phyloP scores from a whole-genome alignment of 2,113 vertebrate species.

The Caranx ignobilis region DNA sequence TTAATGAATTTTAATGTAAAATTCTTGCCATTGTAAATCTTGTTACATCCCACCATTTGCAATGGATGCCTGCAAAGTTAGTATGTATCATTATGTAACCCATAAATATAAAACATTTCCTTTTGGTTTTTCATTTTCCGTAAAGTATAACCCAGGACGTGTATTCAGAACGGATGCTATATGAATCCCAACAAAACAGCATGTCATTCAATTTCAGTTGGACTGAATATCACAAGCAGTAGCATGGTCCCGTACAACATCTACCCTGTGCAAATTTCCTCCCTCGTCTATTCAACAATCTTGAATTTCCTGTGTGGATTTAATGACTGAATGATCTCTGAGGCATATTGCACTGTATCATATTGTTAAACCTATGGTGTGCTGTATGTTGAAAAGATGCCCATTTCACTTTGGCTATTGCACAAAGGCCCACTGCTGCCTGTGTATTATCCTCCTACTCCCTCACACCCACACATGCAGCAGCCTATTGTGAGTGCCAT shows the following conservation, averaged over 20 bases:
- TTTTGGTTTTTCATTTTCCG: background rate
- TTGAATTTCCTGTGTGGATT: constrained; percentile 54
- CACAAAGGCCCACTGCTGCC: constrained; percentile 44
- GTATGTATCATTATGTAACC: background rate
- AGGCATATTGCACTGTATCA: constrained; percentile 26
- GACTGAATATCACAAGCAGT: background rate
- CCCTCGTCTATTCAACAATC: constrained; percentile 37
- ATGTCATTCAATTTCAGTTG: background rate
- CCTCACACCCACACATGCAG: constrained; percentile 49
- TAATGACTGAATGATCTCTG: constrained; percentile 35
- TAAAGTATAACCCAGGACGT: background rate
- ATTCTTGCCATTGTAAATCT: too few species aligned
- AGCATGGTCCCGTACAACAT: background rate
- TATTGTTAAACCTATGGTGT: constrained; percentile 38
- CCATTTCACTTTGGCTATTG: constrained; percentile 49
- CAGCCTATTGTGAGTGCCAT: constrained; percentile 50
- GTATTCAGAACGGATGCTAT: background rate
- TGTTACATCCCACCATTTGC: too few species aligned
- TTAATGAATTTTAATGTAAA: too few species aligned
- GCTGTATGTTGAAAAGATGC: constrained; percentile 51
- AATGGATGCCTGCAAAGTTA: too few species aligned
- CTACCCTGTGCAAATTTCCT: constrained; percentile 23
- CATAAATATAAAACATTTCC: background rate
- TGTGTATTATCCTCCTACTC: constrained; percentile 64
- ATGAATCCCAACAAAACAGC: background rate